Conservation (phyloP, 1,140 invertebrate species). For the Drosophila subobscura region DNA sequence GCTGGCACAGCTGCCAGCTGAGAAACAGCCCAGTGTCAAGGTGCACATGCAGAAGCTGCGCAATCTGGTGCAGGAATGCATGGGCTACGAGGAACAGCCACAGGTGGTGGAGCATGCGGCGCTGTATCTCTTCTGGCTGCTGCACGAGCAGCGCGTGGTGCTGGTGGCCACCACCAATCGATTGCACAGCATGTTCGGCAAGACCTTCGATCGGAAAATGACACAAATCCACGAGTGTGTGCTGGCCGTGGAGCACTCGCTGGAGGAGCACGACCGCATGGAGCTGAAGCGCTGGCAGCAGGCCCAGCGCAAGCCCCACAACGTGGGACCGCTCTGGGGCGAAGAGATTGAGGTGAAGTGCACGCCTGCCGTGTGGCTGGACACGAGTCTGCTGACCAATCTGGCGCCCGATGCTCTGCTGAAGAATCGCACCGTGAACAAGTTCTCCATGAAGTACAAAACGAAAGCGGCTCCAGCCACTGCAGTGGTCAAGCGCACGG, state of each 20-base stretch:
- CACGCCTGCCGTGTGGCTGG: constrained; percentile 27
- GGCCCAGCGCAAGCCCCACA: constrained; percentile 17
- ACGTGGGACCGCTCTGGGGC: constrained; percentile 58
- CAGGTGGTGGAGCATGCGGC: constrained; percentile 77
- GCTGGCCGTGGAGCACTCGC: constrained; percentile 38
- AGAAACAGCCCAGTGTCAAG: constrained; percentile 62
- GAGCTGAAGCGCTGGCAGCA: constrained; percentile 65
- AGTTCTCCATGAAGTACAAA: constrained; percentile 77
- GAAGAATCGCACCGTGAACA: constrained; percentile 57
- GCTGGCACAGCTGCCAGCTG: constrained; percentile 56
- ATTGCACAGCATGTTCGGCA: constrained; percentile 68
- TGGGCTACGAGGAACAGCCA: constrained; percentile 80
- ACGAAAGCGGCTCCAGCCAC: constrained; percentile 78
- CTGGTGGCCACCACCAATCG: constrained; percentile 67
- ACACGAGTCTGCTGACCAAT: constrained; percentile 61
- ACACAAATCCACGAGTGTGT: constrained; percentile 65
- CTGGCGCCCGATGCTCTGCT: constrained; percentile 55
- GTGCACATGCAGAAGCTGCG: constrained; percentile 73
- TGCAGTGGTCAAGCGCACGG: constrained; percentile 46
- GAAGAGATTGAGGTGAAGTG: constrained; percentile 54
- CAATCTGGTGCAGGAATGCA: constrained; percentile 74
- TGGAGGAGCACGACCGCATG: constrained; percentile 64
- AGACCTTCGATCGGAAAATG: constrained; percentile 70
- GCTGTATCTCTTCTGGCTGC: constrained; percentile 72
- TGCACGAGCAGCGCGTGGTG: constrained; percentile 69